phyloP scores from a whole-genome alignment of 2,113 vertebrate species.

The Odontesthes bonariensis region DNA sequence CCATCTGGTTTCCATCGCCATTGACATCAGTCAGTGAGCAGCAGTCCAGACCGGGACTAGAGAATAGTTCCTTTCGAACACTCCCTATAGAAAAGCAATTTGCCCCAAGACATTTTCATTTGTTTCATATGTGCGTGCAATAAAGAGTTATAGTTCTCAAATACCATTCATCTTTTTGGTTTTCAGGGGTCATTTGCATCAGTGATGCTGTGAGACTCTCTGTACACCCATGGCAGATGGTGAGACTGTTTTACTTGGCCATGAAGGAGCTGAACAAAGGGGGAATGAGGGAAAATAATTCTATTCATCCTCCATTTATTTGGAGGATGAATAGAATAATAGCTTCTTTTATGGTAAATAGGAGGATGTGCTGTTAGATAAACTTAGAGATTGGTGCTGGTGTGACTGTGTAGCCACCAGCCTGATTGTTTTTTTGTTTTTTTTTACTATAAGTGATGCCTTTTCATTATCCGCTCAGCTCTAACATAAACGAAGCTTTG shows the following conservation, averaged over 20 bases:
- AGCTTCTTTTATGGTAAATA: background rate
- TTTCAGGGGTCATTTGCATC: slow-evolving; percentile 30
- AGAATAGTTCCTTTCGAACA: slow-evolving; percentile 4
- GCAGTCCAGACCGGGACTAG: slow-evolving; percentile 10
- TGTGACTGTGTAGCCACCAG: background rate
- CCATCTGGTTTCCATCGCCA: slow-evolving; percentile 71
- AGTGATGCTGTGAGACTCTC: slow-evolving; percentile 11
- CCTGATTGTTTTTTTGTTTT: background rate
- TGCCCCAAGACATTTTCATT: slow-evolving; percentile 10
- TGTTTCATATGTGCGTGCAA: slow-evolving; percentile 1
- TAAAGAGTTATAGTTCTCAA: background rate
- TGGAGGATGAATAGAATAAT: slow-evolving; percentile 12
- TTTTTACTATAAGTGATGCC: background rate
- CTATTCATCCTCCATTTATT: no score
- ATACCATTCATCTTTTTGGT: background rate
- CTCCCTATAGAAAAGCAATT: background rate
- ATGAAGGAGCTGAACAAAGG: background rate
- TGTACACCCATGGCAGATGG: slow-evolving; percentile 37
- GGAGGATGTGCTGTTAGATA: background rate
- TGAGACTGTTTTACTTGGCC: slow-evolving; percentile 58
- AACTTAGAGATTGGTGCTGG: background rate
- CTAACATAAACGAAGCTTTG: slow-evolving; percentile 1
- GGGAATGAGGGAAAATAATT: slow-evolving; percentile 6
- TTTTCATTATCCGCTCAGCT: slow-evolving; percentile 20
- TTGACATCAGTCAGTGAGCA: slow-evolving; percentile 52